phyloP scores from a whole-genome alignment of 2,888 invertebrate species.

The Platynereis dumerilii region DNA sequence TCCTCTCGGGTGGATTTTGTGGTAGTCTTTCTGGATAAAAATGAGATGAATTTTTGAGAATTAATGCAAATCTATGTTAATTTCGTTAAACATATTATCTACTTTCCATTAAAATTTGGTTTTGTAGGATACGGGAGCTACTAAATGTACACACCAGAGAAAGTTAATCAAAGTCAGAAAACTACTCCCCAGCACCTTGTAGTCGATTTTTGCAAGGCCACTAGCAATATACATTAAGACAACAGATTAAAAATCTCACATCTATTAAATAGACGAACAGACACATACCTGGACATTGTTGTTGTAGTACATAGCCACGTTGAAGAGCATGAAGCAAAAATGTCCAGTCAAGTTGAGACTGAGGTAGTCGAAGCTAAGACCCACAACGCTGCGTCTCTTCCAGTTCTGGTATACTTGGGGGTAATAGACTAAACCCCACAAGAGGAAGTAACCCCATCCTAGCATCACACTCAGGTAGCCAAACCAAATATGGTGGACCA shows the following conservation, averaged over 20 bases:
- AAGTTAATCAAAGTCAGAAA: no score
- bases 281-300: conserved; percentile 29
- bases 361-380: conserved; percentile 36
- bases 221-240: no score
- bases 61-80: neutral
- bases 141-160: no score
- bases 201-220: no score
- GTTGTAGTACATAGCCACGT: conserved; percentile 31
- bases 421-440: conserved; percentile 32
- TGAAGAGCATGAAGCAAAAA: conserved; percentile 34
- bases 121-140: no score
- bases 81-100: no score
- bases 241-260: no score
- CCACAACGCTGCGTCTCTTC: conserved; percentile 31
- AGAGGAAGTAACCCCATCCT: conserved; percentile 32
- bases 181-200: no score
- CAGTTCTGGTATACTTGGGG: conserved; percentile 37
- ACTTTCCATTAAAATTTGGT: no score
- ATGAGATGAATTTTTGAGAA: neutral
- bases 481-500: conserved; percentile 29
- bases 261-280: no score
- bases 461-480: conserved; percentile 32
- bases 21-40: conserved; percentile 76
- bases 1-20: conserved; percentile 78
- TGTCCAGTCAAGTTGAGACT: conserved; percentile 34